Percentiles rank a stretch among this genome's conserved stretches.
phyloP scores from a whole-genome alignment of 2,888 invertebrate species.

The Meteorus cinctellus region DNA sequence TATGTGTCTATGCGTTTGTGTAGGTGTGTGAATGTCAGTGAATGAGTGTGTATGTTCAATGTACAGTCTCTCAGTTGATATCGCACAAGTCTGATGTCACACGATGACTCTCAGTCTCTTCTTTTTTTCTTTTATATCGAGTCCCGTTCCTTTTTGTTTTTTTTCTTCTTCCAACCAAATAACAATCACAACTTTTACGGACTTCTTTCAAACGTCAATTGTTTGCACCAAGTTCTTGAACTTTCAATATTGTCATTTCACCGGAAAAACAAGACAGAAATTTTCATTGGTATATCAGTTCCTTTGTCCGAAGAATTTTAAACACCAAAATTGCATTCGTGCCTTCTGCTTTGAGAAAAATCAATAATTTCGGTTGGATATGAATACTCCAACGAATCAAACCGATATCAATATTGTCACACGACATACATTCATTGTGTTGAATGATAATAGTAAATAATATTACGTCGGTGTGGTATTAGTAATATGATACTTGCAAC shows the following conservation, averaged over 20 bases:
- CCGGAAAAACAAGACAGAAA: no score
- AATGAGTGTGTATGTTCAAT: constrained; percentile 2
- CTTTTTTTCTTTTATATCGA: not conserved
- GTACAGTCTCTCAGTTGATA: not conserved
- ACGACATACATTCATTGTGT: not conserved
- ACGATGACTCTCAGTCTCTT: constrained; percentile 22
- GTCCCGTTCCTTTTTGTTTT: not conserved
- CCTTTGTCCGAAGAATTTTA: no score
- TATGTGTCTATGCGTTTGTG: constrained; percentile 14
- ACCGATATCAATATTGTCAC: not conserved
- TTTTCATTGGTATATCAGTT: no score
- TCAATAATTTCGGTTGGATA: no score
- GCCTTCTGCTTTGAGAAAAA: no score
- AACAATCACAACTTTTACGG: not conserved
- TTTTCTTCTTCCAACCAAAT: not conserved
- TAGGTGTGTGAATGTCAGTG: not conserved
- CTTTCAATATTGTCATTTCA: not conserved
- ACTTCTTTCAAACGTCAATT: not conserved
- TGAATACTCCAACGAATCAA: not conserved
- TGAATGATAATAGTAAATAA: not conserved
- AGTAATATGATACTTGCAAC: constrained; percentile 11
- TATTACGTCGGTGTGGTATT: not conserved
- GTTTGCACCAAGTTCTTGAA: not conserved
- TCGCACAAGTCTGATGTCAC: constrained; percentile 20
- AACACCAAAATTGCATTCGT: no score